phyloP scores from a whole-genome alignment of 2,797 vertebrate genomes.

The Ciconia nigra region DNA sequence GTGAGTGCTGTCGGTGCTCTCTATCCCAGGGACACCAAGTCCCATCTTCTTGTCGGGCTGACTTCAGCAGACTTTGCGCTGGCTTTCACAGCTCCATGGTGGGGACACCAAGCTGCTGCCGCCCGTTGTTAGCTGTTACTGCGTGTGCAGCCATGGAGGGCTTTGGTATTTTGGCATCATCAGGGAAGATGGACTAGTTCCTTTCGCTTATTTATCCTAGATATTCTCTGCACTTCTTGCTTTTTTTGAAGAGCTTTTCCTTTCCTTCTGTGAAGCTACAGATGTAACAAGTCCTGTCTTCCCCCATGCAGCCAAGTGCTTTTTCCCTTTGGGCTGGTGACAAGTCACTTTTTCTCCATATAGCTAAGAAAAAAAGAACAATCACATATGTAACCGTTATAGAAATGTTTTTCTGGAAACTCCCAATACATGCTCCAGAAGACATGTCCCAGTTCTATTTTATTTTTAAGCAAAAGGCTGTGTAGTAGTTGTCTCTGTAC shows the following conservation, averaged over 20 bases:
- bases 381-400: conserved; percentile 28
- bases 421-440: neutral
- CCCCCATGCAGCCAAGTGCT: neutral
- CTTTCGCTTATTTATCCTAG: neutral
- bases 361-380: conserved; percentile 31
- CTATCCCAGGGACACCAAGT: neutral
- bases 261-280: conserved; percentile 39
- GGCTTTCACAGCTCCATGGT: neutral
- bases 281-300: conserved; percentile 6
- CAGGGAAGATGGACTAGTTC: neutral
- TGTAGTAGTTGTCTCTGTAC: neutral
- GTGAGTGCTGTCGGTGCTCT: accelerated
- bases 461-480: neutral
- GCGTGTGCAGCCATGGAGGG: neutral
- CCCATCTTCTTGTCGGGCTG: neutral
- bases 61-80: neutral
- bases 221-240: neutral
- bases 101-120: neutral
- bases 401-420: conserved; percentile 25
- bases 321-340: conserved; percentile 29
- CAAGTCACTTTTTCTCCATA: neutral
- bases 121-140: neutral
- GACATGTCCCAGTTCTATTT: neutral
- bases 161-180: neutral
- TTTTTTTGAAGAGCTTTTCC: neutral